phyloP scores from a whole-genome alignment of 2,888 invertebrate genomes.

The Acleris cristana region DNA sequence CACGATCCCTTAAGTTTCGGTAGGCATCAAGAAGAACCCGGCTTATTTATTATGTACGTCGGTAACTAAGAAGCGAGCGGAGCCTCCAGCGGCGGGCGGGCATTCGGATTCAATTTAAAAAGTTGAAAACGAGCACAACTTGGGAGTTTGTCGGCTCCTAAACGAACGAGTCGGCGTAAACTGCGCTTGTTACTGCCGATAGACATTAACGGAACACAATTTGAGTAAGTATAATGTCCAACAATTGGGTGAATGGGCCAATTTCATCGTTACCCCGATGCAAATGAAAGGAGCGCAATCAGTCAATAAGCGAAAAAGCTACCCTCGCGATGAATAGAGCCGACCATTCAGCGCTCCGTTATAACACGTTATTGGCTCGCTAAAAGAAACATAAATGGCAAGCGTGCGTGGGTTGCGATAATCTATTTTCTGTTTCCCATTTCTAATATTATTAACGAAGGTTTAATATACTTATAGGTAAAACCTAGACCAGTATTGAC shows the following conservation, averaged over 20 bases:
- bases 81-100: constrained; percentile 49
- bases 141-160: constrained; percentile 48
- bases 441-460: constrained; percentile 9
- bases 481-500: neutral
- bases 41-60: constrained; percentile 62
- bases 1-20: constrained; percentile 33
- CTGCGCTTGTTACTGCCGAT: constrained; percentile 24
- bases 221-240: constrained; percentile 20
- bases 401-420: constrained; percentile 20
- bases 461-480: neutral
- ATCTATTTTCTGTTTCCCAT: constrained; percentile 29
- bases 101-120: constrained; percentile 68
- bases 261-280: constrained; percentile 18
- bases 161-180: constrained; percentile 50
- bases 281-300: constrained; percentile 21
- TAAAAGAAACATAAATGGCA: constrained; percentile 30
- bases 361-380: constrained; percentile 12
- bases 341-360: constrained; percentile 11
- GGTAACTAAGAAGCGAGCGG: constrained; percentile 47
- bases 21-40: constrained; percentile 30
- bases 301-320: constrained; percentile 34
- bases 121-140: constrained; percentile 56
- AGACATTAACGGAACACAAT: constrained; percentile 32
- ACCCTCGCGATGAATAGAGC: constrained; percentile 14
- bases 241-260: constrained; percentile 28